Conservation (phyloP, 2,888 invertebrate genomes). For the Andrena flavipes region DNA sequence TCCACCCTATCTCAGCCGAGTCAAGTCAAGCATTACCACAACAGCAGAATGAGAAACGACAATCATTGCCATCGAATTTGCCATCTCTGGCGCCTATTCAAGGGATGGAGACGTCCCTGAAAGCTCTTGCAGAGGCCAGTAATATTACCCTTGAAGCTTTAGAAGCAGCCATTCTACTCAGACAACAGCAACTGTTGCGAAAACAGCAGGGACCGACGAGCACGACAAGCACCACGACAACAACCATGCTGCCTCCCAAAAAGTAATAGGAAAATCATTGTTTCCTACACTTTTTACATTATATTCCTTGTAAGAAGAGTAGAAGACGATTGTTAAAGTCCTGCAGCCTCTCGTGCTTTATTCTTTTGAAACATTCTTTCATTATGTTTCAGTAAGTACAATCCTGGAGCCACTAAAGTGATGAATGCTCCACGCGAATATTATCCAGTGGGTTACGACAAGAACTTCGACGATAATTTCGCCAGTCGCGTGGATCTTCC, state of each 20-base stretch:
- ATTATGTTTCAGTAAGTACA: conserved; percentile 64
- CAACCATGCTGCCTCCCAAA: conserved; percentile 79
- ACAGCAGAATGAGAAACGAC: conserved; percentile 76
- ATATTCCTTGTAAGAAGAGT: no score
- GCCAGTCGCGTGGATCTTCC: conserved; percentile 93
- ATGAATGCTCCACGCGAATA: conserved; percentile 96
- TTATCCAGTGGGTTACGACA: conserved; percentile 94
- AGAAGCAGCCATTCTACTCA: conserved; percentile 90
- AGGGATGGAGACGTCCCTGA: conserved; percentile 85
- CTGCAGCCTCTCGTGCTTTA: no score
- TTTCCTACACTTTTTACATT: neutral
- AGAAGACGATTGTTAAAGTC: no score
- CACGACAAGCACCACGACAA: conserved; percentile 85
- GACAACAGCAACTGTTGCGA: conserved; percentile 89
- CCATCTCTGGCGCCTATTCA: conserved; percentile 79
- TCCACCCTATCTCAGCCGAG: conserved; percentile 76
- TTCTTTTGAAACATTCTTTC: neutral
- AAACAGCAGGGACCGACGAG: conserved; percentile 86
- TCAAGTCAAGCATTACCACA: conserved; percentile 59
- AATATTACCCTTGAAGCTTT: conserved; percentile 92
- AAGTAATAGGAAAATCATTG: conserved; percentile 68
- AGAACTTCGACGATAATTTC: conserved; percentile 95
- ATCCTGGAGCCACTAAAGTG: conserved; percentile 87
- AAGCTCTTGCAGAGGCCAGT: conserved; percentile 88
- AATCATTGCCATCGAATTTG: conserved; percentile 67